These are phyloP conservation scores for Parascotia fuliginaria DNA, from an alignment of 2,888 invertebrate genomes.

Conservation along the genomic window DNA sequence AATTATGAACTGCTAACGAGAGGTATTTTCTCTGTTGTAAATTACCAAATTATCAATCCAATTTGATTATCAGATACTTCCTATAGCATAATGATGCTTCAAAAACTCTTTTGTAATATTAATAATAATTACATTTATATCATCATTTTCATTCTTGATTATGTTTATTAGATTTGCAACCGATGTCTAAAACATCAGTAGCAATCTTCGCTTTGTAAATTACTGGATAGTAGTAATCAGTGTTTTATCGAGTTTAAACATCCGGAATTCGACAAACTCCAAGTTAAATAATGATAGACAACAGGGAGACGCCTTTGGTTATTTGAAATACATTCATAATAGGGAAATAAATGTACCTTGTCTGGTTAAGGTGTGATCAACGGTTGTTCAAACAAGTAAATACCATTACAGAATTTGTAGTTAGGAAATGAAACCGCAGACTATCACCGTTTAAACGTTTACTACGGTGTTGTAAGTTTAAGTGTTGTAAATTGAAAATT, in stretches of 20 bases:
- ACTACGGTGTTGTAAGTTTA: too few relatives aligned
- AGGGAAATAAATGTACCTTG: conserved; percentile 25
- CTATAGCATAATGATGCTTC: too few relatives aligned
- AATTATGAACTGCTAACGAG: conserved; percentile 43
- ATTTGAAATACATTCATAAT: conserved; percentile 33
- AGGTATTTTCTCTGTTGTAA: conserved; percentile 4
- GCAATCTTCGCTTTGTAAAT: conserved; percentile 10
- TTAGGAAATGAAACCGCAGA: conserved; percentile 26
- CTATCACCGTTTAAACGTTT: conserved; percentile 5
- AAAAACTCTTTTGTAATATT: conserved; percentile 1
- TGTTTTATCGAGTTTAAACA: conserved; percentile 33
- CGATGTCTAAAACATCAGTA: conserved; percentile 21
- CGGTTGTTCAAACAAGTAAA: conserved; percentile 26
- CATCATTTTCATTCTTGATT: too few relatives aligned
- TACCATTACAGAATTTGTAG: conserved; percentile 22
- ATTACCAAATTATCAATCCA: not conserved
- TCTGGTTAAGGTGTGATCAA: conserved; percentile 29
- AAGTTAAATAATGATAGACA: conserved; percentile 63
- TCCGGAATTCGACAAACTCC: conserved; percentile 38
- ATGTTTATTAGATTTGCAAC: conserved; percentile 28
- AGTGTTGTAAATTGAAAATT: too few relatives aligned
- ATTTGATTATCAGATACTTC: not conserved
- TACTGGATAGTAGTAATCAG: conserved; percentile 44
- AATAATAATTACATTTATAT: too few relatives aligned
- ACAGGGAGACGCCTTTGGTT: conserved; percentile 29